Evolutionary conservation across 2,888 invertebrate species (phyloP), one percentile per base, ranked within the genome.

Genomic region (Coenonympha glycerion): DNA sequence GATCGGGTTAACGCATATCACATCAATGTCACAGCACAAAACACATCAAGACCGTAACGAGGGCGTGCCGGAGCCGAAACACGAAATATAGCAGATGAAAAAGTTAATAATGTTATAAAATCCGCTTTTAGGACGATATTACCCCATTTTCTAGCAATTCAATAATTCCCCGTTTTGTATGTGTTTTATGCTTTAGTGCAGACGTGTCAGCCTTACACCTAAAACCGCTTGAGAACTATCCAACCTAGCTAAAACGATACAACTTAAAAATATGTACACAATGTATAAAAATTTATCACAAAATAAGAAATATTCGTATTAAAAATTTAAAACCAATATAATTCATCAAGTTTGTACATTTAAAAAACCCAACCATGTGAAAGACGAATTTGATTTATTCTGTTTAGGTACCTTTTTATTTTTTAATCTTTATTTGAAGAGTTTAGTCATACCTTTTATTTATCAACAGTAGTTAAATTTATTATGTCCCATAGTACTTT

Each of bases 181-280:
- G n/a, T n/a, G 3, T 31, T 31, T 31, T 16, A 16, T n/a, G n/a
- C n/a, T n/a, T 33, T 33, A 33, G 39, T 15, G 15, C 5, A 24
- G 5, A 24, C 39, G 31, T 30, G 59, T 57, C 53, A 51, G 53
- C 56, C 61, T 60, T 57, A 71, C 76, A 76, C 77, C 70, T 74
- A 74, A 77, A 18, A 72, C 81, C 79, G 71, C 76, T 78, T 72
- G 74, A 76, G 67, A 76, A 74, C 71, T 61, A 66, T 64, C 63
- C 63, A 54, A 54, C 65, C 56, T 68, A 52, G 9, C 15, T 48
- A 66, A 69, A 76, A 71, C 60, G 68, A 65, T 66, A 66, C 67
- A 76, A 76, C 66, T 68, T 69, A 78, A 74, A 72, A 66, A 68
- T 84, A 85, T 86, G 71, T 86, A 86, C 83, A 86, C 69, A 80